Percentiles rank a stretch among this genome's conserved stretches.
Evolutionary conservation across 2,888 invertebrate genomes (phyloP).

Genomic region (Rotaria socialis): DNA sequence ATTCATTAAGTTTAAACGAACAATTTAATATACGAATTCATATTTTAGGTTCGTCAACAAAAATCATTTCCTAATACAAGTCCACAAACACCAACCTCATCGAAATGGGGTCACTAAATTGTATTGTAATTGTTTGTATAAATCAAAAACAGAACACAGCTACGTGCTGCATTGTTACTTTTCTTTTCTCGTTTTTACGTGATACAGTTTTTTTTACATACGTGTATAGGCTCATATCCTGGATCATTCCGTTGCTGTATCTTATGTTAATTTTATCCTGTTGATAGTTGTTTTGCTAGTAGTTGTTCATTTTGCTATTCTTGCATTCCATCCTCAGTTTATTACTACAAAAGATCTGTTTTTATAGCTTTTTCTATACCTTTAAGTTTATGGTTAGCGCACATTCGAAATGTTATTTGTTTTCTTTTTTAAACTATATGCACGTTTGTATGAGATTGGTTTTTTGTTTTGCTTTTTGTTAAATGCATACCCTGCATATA

Average conservation of each 20-base stretch:
- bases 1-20: background rate
- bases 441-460: background rate
- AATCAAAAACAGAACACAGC: background rate
- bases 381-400: background rate
- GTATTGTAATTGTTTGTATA: background rate
- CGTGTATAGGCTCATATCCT: background rate
- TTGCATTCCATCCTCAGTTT: background rate
- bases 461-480: background rate
- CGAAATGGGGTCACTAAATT: background rate
- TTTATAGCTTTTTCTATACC: background rate
- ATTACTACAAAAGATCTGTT: background rate
- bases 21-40: background rate
- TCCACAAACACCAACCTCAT: background rate
- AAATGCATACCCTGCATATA: background rate
- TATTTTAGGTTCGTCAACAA: background rate
- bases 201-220: background rate
- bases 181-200: background rate
- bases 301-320: background rate
- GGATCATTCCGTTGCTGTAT: background rate
- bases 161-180: background rate
- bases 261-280: background rate
- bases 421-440: background rate
- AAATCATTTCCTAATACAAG: background rate
- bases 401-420: background rate
- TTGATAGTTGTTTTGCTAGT: slow-evolving; percentile 18